These are phyloP conservation scores for Acanthurus lineatus DNA, from an alignment of 2,797 vertebrate genomes.

Conservation along the genomic window DNA sequence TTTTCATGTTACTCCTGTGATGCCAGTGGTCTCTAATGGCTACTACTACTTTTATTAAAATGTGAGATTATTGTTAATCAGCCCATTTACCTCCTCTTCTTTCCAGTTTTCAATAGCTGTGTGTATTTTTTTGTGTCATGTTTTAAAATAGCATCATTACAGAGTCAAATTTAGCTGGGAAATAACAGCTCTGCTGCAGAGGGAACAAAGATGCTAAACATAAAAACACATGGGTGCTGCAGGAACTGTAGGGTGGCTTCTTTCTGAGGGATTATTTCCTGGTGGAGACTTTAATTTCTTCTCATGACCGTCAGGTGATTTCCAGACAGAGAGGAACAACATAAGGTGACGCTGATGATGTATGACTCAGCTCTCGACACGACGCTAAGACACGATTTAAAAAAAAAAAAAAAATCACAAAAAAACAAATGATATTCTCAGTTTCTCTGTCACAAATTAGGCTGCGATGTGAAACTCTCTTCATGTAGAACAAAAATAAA, in stretches of 20 bases:
- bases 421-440: constrained; percentile 7
- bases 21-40: no score
- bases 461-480: constrained; percentile 13
- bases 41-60: no score
- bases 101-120: background rate
- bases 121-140: background rate
- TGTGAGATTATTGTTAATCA: background rate
- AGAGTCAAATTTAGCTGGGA: constrained; percentile 14
- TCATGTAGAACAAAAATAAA: constrained; percentile 16
- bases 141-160: background rate
- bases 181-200: background rate
- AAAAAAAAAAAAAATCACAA: background rate
- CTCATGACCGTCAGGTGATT: constrained; percentile 3
- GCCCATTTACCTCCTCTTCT: background rate
- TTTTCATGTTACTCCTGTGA: no score
- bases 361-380: constrained; percentile 40
- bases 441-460: constrained; percentile 8
- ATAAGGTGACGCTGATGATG: constrained; percentile 10
- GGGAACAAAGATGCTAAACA: background rate
- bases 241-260: background rate
- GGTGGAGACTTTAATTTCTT: background rate
- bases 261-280: constrained; percentile 3
- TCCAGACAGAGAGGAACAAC: constrained; percentile 13
- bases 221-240: background rate
- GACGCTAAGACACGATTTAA: background rate